These are phyloP conservation scores for Eumeta japonica DNA, from an alignment of 1,140 invertebrate genomes.

Conservation along the genomic window DNA sequence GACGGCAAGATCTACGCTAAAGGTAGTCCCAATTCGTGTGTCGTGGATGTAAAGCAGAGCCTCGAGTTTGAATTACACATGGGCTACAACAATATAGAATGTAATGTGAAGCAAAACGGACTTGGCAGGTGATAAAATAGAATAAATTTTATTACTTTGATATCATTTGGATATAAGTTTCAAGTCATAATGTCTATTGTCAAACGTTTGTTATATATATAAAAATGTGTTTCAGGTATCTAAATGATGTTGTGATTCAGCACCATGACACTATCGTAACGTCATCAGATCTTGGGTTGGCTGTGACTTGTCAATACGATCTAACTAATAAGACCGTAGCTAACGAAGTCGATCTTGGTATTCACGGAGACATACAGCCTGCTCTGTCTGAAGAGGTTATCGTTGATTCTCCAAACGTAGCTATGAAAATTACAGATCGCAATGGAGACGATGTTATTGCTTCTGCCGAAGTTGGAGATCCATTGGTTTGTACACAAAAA, in stretches of 20 bases:
- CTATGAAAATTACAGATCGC: constrained; percentile 90
- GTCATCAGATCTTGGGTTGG: constrained; percentile 86
- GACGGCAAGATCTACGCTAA: constrained; percentile 94
- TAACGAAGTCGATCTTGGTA: constrained; percentile 86
- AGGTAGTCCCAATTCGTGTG: constrained; percentile 87
- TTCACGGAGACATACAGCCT: constrained; percentile 80
- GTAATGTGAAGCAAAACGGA: constrained; percentile 83
- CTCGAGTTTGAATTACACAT: constrained; percentile 85
- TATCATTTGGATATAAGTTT: background rate
- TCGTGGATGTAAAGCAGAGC: constrained; percentile 79
- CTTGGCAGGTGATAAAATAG: constrained; percentile 63
- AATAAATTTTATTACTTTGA: constrained; percentile 1
- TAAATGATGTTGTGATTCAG: constrained; percentile 89
- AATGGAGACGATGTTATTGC: constrained; percentile 76
- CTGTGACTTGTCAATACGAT: constrained; percentile 91
- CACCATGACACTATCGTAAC: constrained; percentile 95
- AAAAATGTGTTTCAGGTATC: constrained; percentile 55
- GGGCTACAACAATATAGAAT: constrained; percentile 89
- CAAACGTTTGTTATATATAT: too few relatives aligned
- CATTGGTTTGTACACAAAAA: constrained; percentile 58
- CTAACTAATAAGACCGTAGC: constrained; percentile 90
- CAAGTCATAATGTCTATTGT: background rate
- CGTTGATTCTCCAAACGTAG: constrained; percentile 89
- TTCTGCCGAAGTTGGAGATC: constrained; percentile 86
- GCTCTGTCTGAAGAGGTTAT: constrained; percentile 80